Evolutionary conservation across 2,113 vertebrate species (phyloP).

Genomic region (Nothoprocta perdicaria): DNA sequence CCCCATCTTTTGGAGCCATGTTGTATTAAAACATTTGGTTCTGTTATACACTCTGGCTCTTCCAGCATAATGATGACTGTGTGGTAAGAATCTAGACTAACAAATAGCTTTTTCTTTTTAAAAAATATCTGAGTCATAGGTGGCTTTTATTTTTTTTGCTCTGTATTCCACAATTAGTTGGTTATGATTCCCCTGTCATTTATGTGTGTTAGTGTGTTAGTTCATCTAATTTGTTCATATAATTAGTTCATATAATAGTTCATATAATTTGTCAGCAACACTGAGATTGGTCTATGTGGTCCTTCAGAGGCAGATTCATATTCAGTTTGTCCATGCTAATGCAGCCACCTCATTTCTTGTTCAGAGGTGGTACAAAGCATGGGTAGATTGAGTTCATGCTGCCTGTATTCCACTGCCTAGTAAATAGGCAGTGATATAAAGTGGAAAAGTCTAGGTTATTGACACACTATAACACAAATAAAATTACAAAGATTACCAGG

Average conservation of each 20-base stretch:
- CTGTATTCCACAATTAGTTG: neutral
- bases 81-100: neutral
- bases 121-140: neutral
- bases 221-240: neutral
- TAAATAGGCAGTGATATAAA: neutral
- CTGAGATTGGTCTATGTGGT: neutral
- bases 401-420: neutral
- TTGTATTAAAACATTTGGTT: neutral
- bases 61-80: neutral
- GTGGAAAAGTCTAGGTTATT: neutral
- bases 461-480: neutral
- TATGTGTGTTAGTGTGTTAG: rapidly evolving
- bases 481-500: conserved; percentile 1
- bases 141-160: neutral
- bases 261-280: neutral
- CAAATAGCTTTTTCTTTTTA: neutral
- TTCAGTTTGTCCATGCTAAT: neutral
- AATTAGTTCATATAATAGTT: too few relatives aligned
- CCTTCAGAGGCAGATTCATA: neutral
- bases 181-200: neutral
- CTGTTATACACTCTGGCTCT: neutral
- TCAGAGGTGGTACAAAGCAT: neutral
- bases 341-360: neutral
- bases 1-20: too few relatives aligned
- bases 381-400: neutral